Base-by-base conservation (phyloP, 1,140 invertebrate species). In the Trypoxylus dichotomus region DNA sequence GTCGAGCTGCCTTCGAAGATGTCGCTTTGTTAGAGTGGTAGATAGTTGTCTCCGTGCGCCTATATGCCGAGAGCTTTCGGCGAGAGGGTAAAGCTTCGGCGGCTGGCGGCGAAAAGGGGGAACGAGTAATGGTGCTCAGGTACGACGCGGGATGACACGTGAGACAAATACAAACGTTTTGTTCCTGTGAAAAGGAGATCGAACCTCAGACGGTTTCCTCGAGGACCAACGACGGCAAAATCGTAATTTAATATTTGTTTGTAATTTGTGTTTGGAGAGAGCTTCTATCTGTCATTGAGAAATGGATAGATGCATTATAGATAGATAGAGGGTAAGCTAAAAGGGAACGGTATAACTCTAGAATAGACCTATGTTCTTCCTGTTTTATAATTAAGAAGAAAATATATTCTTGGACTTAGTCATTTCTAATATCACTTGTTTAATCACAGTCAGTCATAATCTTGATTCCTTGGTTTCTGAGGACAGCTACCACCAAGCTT, bases 171-270 rank as follows among this genome's bases (percentile, higher is more conserved):
- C 47, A 54, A 54, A 54, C 47, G 47, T 54, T 54, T 54, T 54
- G 47, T 54, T 54, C 19, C 47, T 6, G 32, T 5, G 32, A 54
- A 19, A n/a, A 54, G 19, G 47, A 19, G 47, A 54, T 15, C 15
- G 13, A 54, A 54, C 19, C 15, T 54, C 47, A 37, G 32, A 37
- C 32, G 32, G 5, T 37, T 37, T 54, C n/a, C 13, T 2, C 47
- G 47, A n/a, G 15, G 19, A n/a, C 15, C 15, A 19, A 3, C 47
- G 47, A n/a, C 15, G 47, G 19, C 47, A 2, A 54, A 54, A 54
- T 54, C 47, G 47, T 54, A 54, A 54, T 54, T 54, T 54, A 54
- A 54, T 54, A 54, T 54, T 54, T 54, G 47, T 54, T 54, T 54
- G 47, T 19, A 54, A 54, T 54, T 54, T 54, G 15, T 54, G 47